Conservation (phyloP, 1,140 invertebrate genomes). For the Chironomus tepperi region DNA sequence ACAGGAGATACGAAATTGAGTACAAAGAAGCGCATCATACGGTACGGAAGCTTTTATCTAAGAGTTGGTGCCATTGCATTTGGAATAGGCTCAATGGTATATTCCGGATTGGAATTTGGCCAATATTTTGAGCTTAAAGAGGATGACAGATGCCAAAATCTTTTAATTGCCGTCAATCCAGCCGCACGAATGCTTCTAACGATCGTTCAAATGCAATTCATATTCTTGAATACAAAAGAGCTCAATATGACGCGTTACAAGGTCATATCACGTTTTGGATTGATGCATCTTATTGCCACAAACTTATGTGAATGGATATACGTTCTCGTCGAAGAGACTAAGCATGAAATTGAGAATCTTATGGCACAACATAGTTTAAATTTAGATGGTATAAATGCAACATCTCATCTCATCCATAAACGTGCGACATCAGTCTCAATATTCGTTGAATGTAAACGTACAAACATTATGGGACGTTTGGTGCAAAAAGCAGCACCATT, state of each 20-base stretch:
- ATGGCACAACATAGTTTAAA: conserved; percentile 34
- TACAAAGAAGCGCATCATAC: conserved; percentile 39
- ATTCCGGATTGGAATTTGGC: conserved; percentile 59
- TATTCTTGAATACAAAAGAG: conserved; percentile 60
- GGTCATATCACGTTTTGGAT: conserved; percentile 60
- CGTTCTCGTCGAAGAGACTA: conserved; percentile 71
- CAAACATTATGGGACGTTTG: conserved; percentile 51
- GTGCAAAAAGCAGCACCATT: conserved; percentile 68
- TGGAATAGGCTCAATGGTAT: conserved; percentile 64
- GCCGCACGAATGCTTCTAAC: conserved; percentile 53
- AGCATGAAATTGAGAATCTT: conserved; percentile 62
- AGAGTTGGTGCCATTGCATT: conserved; percentile 68
- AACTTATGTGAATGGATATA: conserved; percentile 75
- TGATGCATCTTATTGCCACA: conserved; percentile 77
- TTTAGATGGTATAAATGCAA: background rate
- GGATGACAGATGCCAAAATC: conserved; percentile 44
- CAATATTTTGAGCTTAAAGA: conserved; percentile 53
- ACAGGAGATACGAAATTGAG: conserved; percentile 25
- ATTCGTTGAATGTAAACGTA: conserved; percentile 34
- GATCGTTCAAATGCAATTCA: conserved; percentile 61
- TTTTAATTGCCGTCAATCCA: conserved; percentile 51
- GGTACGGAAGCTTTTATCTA: conserved; percentile 69
- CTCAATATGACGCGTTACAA: conserved; percentile 52
- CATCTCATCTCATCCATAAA: background rate
- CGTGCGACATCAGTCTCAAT: conserved; percentile 19